These are phyloP conservation scores for Eudyptes chrysolophus DNA, from an alignment of 2,113 vertebrate species.

Conservation along the genomic window DNA sequence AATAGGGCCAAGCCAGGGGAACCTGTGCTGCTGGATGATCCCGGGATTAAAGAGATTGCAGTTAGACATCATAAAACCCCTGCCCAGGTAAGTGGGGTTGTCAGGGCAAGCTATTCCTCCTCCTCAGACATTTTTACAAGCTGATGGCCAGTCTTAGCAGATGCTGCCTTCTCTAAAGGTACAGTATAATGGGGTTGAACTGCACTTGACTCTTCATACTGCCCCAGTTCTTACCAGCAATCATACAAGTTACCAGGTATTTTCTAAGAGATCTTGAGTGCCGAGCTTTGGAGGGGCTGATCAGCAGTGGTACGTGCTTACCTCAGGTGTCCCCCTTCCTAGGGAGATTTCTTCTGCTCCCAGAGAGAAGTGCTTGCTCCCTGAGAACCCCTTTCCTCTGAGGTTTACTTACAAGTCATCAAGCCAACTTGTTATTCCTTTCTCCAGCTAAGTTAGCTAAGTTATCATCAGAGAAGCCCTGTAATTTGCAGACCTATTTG, in stretches of 20 bases:
- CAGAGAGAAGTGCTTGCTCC: not conserved
- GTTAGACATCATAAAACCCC: conserved; percentile 75
- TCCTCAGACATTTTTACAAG: not conserved
- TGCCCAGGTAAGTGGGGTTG: conserved; percentile 76
- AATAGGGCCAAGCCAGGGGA: conserved; percentile 78
- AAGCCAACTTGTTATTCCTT: not conserved
- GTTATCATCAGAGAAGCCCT: not conserved
- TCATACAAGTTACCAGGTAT: not conserved
- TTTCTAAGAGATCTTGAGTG: not conserved
- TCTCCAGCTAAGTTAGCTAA: not conserved
- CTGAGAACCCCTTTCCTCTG: not conserved
- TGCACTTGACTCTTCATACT: not conserved
- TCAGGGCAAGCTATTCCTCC: not conserved
- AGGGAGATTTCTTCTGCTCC: not conserved
- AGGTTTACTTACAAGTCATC: not conserved
- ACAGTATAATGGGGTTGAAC: not conserved
- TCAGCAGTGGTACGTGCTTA: not conserved
- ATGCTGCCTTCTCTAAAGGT: not conserved
- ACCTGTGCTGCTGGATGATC: conserved; percentile 75
- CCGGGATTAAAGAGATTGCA: conserved; percentile 78
- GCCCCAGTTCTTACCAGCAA: not conserved
- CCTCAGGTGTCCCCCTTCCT: not conserved
- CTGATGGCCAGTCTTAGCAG: not conserved
- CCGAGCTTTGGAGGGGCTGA: not conserved
- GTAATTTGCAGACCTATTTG: not conserved